These are phyloP conservation scores for Ctenopoma kingsleyae DNA, from an alignment of 2,797 vertebrate species.

Conservation along the genomic window DNA sequence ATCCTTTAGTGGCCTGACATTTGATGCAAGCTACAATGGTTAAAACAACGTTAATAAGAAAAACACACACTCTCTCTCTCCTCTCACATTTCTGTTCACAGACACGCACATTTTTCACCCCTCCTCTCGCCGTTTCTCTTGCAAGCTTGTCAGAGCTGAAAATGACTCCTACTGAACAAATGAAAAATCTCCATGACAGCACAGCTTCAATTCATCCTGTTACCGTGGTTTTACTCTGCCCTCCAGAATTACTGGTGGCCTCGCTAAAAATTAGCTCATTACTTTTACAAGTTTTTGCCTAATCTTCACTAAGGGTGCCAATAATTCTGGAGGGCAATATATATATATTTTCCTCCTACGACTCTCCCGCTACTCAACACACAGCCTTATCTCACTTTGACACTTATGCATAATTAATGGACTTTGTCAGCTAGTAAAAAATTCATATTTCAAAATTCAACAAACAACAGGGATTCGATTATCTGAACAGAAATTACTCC, in stretches of 20 bases:
- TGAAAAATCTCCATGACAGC: constrained; percentile 64
- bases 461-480: constrained; percentile 63
- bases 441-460: constrained; percentile 51
- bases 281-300: constrained; percentile 69
- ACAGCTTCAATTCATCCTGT: constrained; percentile 49
- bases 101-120: neutral
- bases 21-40: constrained; percentile 4
- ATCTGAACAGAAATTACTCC: constrained; percentile 23
- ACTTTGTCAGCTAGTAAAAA: constrained; percentile 34
- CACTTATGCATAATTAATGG: constrained; percentile 52
- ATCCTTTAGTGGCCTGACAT: constrained; percentile 11
- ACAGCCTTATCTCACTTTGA: constrained; percentile 40
- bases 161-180: constrained; percentile 53
- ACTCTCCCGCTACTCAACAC: constrained; percentile 15
- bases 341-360: constrained; percentile 48
- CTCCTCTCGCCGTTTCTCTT: neutral
- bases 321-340: constrained; percentile 61
- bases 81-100: neutral
- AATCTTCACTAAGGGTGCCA: constrained; percentile 60
- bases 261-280: constrained; percentile 74
- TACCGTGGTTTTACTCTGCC: constrained; percentile 58
- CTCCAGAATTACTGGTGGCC: constrained; percentile 67
- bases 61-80: constrained; percentile 17
- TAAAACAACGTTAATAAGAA: constrained; percentile 27
- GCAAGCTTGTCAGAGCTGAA: constrained; percentile 30